Percentiles rank a stretch among this genome's conserved stretches.
Evolutionary conservation across 2,797 vertebrate species (phyloP).

Genomic region (Myripristis jacobus): DNA sequence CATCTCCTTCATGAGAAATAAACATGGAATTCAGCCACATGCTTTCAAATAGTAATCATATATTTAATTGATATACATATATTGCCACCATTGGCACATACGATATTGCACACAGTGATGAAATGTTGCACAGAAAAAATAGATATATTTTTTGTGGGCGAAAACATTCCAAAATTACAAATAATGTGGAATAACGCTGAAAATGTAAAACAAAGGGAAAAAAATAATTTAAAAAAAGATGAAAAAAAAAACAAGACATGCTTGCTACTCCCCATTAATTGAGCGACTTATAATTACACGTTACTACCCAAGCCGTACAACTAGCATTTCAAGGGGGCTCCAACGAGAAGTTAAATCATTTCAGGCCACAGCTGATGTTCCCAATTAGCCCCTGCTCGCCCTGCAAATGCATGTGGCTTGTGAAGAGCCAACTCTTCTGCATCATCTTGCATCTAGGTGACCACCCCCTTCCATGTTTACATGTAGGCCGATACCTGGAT

Average conservation of each 20-base stretch:
- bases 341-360: constrained; percentile 45
- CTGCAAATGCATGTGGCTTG: constrained; percentile 59
- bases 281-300: constrained; percentile 79
- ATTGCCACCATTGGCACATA: constrained; percentile 89
- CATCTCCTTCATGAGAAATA: constrained; percentile 82
- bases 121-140: constrained; percentile 86
- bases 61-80: constrained; percentile 90
- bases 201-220: constrained; percentile 75
- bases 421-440: constrained; percentile 74
- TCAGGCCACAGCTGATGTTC: constrained; percentile 62
- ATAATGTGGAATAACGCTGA: constrained; percentile 85
- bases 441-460: constrained; percentile 81
- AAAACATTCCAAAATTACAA: constrained; percentile 85
- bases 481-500: constrained; percentile 86
- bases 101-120: constrained; percentile 90
- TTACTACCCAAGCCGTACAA: constrained; percentile 77
- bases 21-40: constrained; percentile 88
- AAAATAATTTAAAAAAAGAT: constrained; percentile 31
- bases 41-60: constrained; percentile 89
- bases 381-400: constrained; percentile 65
- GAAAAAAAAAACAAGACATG: constrained; percentile 73
- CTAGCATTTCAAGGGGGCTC: constrained; percentile 64
- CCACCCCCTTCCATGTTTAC: constrained; percentile 85
- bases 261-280: constrained; percentile 81
- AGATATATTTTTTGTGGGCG: constrained; percentile 79